Base-by-base conservation (phyloP, 2,888 invertebrate genomes). In the Dioctria rufipes region DNA sequence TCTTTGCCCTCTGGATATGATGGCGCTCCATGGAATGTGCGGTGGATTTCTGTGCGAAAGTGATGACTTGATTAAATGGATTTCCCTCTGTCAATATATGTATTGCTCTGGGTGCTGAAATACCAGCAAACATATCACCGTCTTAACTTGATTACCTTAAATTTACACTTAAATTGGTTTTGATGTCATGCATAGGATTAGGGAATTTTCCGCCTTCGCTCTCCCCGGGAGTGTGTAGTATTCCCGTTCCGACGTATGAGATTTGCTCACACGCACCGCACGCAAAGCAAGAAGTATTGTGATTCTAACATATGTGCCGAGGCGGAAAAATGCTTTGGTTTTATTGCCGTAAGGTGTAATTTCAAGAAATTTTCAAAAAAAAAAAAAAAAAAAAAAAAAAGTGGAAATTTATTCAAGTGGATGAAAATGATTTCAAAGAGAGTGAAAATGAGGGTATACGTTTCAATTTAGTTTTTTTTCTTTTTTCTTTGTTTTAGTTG, bases 51-150 rank as follows among this genome's bases (percentile, higher is more conserved):
- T 60, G 60, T 60, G 42, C 37, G 60, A 75, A 75, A 75, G 73
- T 75, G 73, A 75, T 75, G 73, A 75, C 73, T 75, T 75, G 73
- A 75, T 75, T 75, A 75, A 75, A 75, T 75, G 73, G 43, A 75
- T 75, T 75, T 75, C 73, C 60, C 60, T 75, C 40, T 75, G 73
- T 60, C 73, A 75, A 75, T 75, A 75, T 75, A 75, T 60, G 60
- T 75, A 60, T 39, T 75, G 43, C 73, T 75, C 39, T 60, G 73
- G 73, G 73, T 60, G 60, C 60, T 75, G 60, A 75, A 60, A 60
- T 60, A 49, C 73, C 60, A 40, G 60, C 40, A 58, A 75, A 60
- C 73, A 60, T 58, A 75, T 75, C 73, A 75, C 60, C 73, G 58
- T 75, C 73, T 75, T 75, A 75, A 75, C 73, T 75, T 75, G 73